Conservation (phyloP, 2,113 vertebrate genomes). For the Paralichthys olivaceus region DNA sequence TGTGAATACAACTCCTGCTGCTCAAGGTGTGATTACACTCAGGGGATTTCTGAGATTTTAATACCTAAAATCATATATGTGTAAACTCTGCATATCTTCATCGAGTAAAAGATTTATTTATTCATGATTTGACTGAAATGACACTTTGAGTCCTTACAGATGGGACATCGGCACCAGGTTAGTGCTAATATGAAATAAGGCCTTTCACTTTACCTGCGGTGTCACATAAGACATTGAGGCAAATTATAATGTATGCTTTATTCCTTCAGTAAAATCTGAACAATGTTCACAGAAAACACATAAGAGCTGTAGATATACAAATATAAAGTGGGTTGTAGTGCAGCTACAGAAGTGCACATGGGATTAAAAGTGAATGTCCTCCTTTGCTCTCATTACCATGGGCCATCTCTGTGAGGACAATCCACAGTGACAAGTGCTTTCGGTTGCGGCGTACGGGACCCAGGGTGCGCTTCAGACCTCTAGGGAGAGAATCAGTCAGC, state of each 20-base stretch:
- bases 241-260: not conserved
- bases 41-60: slow-evolving; percentile 12
- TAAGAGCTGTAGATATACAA: not conserved
- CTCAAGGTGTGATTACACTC: not conserved
- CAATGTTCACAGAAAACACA: not conserved
- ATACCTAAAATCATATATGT: slow-evolving; percentile 19
- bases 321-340: not conserved
- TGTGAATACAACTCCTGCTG: slow-evolving; percentile 2
- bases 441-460: slow-evolving; percentile 15
- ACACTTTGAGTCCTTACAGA: slow-evolving; percentile 42
- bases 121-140: not conserved
- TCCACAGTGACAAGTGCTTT: slow-evolving; percentile 61
- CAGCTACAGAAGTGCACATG: slow-evolving; percentile 16
- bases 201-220: slow-evolving; percentile 9
- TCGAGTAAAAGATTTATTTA: slow-evolving; percentile 40
- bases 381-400: slow-evolving; percentile 17
- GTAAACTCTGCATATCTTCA: not conserved
- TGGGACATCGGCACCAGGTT: slow-evolving; percentile 17
- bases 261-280: not conserved
- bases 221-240: slow-evolving; percentile 5
- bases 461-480: slow-evolving; percentile 34
- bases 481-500: slow-evolving; percentile 45
- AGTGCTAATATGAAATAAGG: slow-evolving; percentile 7
- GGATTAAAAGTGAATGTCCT: slow-evolving; percentile 20
- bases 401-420: slow-evolving; percentile 42